These are phyloP conservation scores for Cynocephalus volans DNA, from an alignment of 2,113 vertebrate genomes.

Conservation along the genomic window DNA sequence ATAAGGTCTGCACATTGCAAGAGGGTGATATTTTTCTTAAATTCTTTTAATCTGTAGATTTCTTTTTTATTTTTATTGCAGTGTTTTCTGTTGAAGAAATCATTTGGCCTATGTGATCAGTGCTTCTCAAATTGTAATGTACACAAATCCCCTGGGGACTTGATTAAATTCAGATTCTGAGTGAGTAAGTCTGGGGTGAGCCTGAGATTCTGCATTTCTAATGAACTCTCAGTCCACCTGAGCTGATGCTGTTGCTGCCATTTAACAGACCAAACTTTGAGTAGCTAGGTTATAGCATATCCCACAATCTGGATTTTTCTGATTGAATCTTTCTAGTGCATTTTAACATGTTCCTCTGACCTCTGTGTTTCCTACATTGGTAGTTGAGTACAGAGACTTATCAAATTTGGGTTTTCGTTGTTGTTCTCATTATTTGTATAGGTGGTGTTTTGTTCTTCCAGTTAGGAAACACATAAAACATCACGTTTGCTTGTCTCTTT, in stretches of 20 bases:
- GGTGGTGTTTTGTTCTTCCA: background rate
- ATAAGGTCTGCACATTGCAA: background rate
- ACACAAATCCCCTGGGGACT: too few relatives aligned
- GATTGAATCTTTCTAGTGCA: background rate
- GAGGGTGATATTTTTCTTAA: background rate
- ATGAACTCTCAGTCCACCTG: background rate
- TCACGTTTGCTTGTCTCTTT: background rate
- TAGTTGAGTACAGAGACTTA: background rate
- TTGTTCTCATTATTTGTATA: background rate
- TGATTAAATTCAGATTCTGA: background rate
- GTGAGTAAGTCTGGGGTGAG: background rate
- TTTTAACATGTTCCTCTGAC: background rate
- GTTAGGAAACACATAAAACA: background rate
- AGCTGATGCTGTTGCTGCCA: background rate
- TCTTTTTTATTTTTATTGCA: background rate
- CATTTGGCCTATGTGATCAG: background rate
- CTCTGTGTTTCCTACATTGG: background rate
- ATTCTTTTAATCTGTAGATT: background rate
- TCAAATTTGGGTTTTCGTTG: background rate
- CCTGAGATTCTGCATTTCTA: background rate
- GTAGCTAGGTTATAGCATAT: background rate
- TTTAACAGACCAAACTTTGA: background rate
- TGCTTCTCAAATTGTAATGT: background rate
- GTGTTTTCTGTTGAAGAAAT: background rate
- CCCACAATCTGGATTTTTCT: background rate